Base-by-base conservation (phyloP, 2,113 vertebrate genomes). In the Rhinichthys klamathensis region DNA sequence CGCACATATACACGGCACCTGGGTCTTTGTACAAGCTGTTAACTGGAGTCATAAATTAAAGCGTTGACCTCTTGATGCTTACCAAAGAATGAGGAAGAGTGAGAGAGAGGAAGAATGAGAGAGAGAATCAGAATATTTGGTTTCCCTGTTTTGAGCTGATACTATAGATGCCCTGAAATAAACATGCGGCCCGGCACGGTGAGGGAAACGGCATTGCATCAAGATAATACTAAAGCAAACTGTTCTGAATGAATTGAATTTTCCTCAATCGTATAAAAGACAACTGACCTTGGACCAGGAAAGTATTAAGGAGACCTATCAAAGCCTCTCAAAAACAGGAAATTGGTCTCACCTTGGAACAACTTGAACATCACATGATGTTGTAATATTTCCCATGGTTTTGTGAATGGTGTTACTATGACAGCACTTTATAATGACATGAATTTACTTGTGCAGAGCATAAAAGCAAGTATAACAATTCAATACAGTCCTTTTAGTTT, bases 21-120 rank as follows among this genome's bases (percentile, higher is more conserved):
- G 83, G 90, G 85, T 85, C 83, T 41, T 77, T 83, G 69, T 89
- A 74, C 88, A 87, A 91, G 92, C 91, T 93, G 92, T 93, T 93
- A 93, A 93, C 90, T 89, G 87, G 90, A 88, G 58, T 86, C 88
- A 91, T 90, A 93, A 93, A 93, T 94, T 91, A 93, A 89, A 92
- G 86, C 80, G 18, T 13, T 92, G 92, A 94, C 92, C 92, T 91
- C 87, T 77, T 46, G 83, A 63, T 38, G 82, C 85, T 73, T 69
- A 85, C 35, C 51, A n/a, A n/a, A n/a, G n/a, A n/a, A n/a, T n/a
- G n/a, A n/a, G n/a, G n/a, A n/a, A n/a, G n/a, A n/a, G n/a, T n/a
- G n/a, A n/a, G n/a, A n/a, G n/a, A n/a, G n/a, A n/a, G 70, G 85
- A 86, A 89, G 44, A 25, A 88, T 51, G 49, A 51, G 49, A 51